Conservation (phyloP, 2,113 vertebrate genomes). For the Corydoras sp. region DNA sequence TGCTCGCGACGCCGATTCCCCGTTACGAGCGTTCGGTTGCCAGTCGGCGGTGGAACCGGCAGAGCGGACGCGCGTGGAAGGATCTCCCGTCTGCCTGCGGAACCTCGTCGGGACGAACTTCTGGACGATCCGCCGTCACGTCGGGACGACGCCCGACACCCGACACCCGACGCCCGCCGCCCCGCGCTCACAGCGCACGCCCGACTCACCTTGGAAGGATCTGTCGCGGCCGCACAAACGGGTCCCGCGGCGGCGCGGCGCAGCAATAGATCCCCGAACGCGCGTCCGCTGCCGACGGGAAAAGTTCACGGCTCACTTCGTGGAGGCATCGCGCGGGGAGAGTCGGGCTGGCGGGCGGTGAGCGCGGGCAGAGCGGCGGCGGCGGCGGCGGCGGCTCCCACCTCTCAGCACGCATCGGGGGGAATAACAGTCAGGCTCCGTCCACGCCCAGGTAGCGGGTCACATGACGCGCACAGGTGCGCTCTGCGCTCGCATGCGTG, state of each 20-base stretch:
- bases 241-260: slow-evolving; percentile 21
- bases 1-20: too few species aligned
- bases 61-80: too few species aligned
- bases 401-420: slow-evolving; percentile 35
- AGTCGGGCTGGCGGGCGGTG: slow-evolving; percentile 7
- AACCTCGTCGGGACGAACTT: too few species aligned
- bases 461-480: slow-evolving; percentile 72
- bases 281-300: neutral
- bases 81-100: too few species aligned
- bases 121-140: too few species aligned
- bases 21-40: too few species aligned
- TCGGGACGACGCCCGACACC: too few species aligned
- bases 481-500: slow-evolving; percentile 18
- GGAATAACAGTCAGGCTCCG: slow-evolving; percentile 47
- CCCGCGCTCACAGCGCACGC: slow-evolving; percentile 7
- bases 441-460: slow-evolving; percentile 73
- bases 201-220: slow-evolving; percentile 62
- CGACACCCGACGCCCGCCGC: too few species aligned
- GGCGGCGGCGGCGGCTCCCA: too few species aligned
- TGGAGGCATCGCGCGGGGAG: neutral
- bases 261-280: slow-evolving; percentile 47
- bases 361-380: slow-evolving; percentile 4
- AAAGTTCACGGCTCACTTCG: slow-evolving; percentile 63
- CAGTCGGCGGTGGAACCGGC: too few species aligned
- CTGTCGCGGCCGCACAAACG: slow-evolving; percentile 38